These are phyloP conservation scores for Mus spretus DNA, from an alignment of 2,797 vertebrate genomes.

Conservation along the genomic window DNA sequence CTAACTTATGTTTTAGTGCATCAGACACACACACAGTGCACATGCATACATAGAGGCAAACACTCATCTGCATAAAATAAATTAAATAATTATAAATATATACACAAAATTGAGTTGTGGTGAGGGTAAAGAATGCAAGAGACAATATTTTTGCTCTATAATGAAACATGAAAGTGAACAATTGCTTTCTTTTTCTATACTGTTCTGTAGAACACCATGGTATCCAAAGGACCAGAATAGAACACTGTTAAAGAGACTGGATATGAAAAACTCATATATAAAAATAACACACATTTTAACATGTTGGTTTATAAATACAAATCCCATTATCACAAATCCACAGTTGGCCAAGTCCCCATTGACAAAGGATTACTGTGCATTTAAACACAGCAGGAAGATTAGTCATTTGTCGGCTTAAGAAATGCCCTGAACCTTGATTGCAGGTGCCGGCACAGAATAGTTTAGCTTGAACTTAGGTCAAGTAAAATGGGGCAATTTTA, in stretches of 20 bases:
- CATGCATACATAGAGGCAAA: not conserved
- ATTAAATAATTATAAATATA: not conserved
- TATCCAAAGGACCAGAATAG: slow-evolving; percentile 46
- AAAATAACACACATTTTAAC: slow-evolving; percentile 77
- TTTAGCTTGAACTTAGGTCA: slow-evolving; percentile 67
- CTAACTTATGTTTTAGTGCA: not conserved
- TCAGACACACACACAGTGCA: not conserved
- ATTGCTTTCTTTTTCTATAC: not conserved
- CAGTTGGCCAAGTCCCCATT: slow-evolving; percentile 67
- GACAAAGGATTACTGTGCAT: slow-evolving; percentile 73
- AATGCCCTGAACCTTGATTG: slow-evolving; percentile 69
- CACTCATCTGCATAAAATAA: not conserved
- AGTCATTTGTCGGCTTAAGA: slow-evolving; percentile 71
- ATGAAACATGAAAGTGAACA: not conserved
- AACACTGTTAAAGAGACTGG: slow-evolving; percentile 55
- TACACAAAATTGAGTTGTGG: not conserved
- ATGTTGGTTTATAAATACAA: slow-evolving; percentile 81
- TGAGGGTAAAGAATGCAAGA: not conserved
- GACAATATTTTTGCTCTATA: not conserved
- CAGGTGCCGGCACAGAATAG: slow-evolving; percentile 19
- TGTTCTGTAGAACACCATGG: not conserved
- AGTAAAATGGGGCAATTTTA: slow-evolving; percentile 68
- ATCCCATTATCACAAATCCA: slow-evolving; percentile 80
- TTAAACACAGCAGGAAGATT: slow-evolving; percentile 76
- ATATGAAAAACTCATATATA: slow-evolving; percentile 66